Percentiles rank a stretch among this genome's conserved stretches.
phyloP scores from a whole-genome alignment of 2,888 invertebrate genomes.

The Catocala nupta region DNA sequence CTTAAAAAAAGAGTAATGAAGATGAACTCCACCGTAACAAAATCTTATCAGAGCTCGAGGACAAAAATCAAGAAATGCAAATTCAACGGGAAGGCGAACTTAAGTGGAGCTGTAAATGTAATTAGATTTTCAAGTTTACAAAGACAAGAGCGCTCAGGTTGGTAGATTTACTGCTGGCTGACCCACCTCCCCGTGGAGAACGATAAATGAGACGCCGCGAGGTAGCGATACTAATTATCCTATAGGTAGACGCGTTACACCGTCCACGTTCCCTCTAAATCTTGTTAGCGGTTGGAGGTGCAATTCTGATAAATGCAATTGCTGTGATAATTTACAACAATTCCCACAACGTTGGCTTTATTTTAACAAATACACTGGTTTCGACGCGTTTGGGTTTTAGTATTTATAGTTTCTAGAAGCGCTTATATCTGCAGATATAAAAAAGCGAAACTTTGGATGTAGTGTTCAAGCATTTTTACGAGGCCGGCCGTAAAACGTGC shows the following conservation, averaged over 20 bases:
- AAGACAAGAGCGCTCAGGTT: conserved; percentile 85
- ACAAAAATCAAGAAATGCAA: conserved; percentile 83
- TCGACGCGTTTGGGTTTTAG: conserved; percentile 31
- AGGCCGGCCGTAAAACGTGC: conserved; percentile 16
- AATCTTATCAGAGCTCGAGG: conserved; percentile 70
- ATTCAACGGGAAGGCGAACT: conserved; percentile 79
- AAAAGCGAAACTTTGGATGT: conserved; percentile 18
- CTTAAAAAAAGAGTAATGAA: conserved; percentile 57
- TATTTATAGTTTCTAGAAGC: conserved; percentile 12
- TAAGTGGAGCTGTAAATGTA: conserved; percentile 85
- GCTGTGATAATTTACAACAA: conserved; percentile 63
- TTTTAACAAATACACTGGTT: conserved; percentile 51
- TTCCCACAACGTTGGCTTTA: conserved; percentile 48
- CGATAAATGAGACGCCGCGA: conserved; percentile 85
- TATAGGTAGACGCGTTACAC: conserved; percentile 78
- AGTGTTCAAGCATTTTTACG: conserved; percentile 22
- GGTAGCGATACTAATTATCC: conserved; percentile 86
- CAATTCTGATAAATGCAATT: conserved; percentile 75
- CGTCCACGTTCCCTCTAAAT: conserved; percentile 75
- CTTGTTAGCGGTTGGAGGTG: conserved; percentile 77
- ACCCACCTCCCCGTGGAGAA: conserved; percentile 82
- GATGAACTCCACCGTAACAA: conserved; percentile 61
- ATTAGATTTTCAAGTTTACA: conserved; percentile 87
- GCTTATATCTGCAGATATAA: conserved; percentile 15
- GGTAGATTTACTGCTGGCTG: conserved; percentile 85